A percentile compares a stretch with the other conserved stretches of the same genome.
These are phyloP conservation scores for Clivina fossor DNA, from an alignment of 2,888 invertebrate species.

Conservation along the genomic window DNA sequence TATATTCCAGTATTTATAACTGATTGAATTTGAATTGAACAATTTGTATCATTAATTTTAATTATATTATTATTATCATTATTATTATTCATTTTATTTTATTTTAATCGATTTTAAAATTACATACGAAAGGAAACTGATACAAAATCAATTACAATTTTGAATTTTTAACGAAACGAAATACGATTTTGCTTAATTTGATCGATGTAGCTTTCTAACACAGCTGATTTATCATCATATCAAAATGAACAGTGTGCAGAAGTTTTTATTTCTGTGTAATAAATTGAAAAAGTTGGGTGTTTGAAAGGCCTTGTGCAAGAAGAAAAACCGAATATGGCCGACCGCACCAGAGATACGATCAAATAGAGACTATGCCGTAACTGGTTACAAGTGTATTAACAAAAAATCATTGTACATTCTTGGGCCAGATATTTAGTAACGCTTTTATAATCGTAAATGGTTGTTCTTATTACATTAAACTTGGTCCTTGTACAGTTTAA, in stretches of 20 bases:
- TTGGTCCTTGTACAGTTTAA: slow-evolving; percentile 54
- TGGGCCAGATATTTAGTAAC: slow-evolving; percentile 30
- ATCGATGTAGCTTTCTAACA: slow-evolving; percentile 18
- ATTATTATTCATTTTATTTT: not conserved
- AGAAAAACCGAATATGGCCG: no score
- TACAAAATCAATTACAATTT: no score
- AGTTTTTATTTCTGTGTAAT: slow-evolving; percentile 46
- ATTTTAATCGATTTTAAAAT: not conserved
- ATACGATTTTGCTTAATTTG: no score
- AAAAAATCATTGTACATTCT: slow-evolving; percentile 41
- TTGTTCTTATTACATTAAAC: slow-evolving; percentile 51
- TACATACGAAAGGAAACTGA: no score
- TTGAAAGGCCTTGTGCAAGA: slow-evolving; percentile 8
- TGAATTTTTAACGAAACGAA: no score
- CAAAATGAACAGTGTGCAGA: slow-evolving; percentile 20
- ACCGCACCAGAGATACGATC: no score
- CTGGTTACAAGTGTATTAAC: no score
- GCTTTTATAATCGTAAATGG: slow-evolving; percentile 47
- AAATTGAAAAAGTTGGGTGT: no score
- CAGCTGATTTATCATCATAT: slow-evolving; percentile 30
- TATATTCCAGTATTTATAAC: slow-evolving; percentile 35
- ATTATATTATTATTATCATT: slow-evolving; percentile 1
- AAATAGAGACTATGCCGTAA: no score
- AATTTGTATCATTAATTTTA: slow-evolving; percentile 11
- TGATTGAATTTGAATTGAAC: not conserved